Evolutionary conservation across 2,113 vertebrate genomes (phyloP).

Genomic region (Xiphophorus hellerii): DNA sequence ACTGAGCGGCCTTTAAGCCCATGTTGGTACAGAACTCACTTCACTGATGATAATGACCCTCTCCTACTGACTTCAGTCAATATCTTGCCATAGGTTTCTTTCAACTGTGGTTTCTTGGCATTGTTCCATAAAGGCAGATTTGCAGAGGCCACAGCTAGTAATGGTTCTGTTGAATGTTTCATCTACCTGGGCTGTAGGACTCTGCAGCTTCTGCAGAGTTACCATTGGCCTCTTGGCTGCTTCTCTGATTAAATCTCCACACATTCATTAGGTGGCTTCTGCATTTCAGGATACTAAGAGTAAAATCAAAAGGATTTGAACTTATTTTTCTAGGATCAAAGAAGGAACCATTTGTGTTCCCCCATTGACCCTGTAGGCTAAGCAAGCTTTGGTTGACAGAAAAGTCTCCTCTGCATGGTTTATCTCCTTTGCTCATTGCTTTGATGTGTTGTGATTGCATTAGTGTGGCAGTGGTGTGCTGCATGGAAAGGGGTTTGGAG

Average conservation of each 20-base stretch:
- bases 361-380: slow-evolving; percentile 18
- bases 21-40: too few species aligned
- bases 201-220: neutral
- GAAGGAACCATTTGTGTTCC: too few species aligned
- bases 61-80: too few species aligned
- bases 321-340: too few species aligned
- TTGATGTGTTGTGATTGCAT: slow-evolving; percentile 78
- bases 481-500: slow-evolving; percentile 23
- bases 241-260: neutral
- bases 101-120: too few species aligned
- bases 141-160: neutral
- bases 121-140: neutral
- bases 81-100: too few species aligned
- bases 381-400: slow-evolving; percentile 59
- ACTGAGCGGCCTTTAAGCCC: too few species aligned
- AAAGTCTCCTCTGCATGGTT: slow-evolving; percentile 54
- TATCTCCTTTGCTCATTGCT: slow-evolving; percentile 71
- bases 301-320: too few species aligned
- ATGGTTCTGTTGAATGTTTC: neutral
- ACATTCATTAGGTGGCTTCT: neutral
- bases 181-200: neutral
- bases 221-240: neutral
- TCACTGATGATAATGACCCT: too few species aligned
- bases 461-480: slow-evolving; percentile 57
- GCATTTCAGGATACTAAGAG: too few species aligned